Percentiles rank a stretch among this genome's conserved stretches.
phyloP scores from a whole-genome alignment of 2,888 invertebrate species.

The Colletes collaris region DNA sequence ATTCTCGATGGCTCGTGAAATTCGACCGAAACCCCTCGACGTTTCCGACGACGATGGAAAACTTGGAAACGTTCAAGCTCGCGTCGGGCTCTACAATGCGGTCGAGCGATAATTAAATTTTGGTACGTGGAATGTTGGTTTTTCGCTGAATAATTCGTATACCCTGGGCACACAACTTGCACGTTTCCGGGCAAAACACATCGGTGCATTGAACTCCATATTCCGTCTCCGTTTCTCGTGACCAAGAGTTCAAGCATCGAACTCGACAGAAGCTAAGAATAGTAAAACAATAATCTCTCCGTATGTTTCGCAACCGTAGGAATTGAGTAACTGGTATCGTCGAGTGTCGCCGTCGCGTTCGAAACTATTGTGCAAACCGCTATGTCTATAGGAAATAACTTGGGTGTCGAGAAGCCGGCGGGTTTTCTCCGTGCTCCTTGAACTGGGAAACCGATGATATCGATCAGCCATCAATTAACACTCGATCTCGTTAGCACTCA shows the following conservation, averaged over 20 bases:
- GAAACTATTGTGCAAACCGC: conserved; percentile 10
- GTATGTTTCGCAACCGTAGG: conserved; percentile 45
- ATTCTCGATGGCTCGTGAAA: conserved; percentile 14
- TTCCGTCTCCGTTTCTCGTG: background rate
- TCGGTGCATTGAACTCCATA: conserved; percentile 22
- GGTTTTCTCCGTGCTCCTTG: background rate
- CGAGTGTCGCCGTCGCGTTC: background rate
- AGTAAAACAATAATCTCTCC: conserved; percentile 51
- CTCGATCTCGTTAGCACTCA: conserved; percentile 16
- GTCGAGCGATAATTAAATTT: conserved; percentile 12
- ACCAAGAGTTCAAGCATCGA: background rate
- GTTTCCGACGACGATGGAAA: background rate
- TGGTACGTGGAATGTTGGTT: background rate
- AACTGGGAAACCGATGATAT: background rate
- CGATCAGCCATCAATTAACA: conserved; percentile 30
- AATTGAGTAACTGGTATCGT: conserved; percentile 45
- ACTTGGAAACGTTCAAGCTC: background rate
- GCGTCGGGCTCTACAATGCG: background rate
- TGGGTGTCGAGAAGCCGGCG: background rate
- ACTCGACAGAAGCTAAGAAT: conserved; percentile 41
- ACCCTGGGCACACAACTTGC: background rate
- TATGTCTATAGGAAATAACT: background rate
- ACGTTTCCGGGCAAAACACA: background rate
- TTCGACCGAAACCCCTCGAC: background rate
- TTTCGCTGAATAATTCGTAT: background rate